Evolutionary conservation across 2,797 vertebrate species (phyloP), one percentile per base, ranked within the genome.

Genomic region (Clarias laeviceps): DNA sequence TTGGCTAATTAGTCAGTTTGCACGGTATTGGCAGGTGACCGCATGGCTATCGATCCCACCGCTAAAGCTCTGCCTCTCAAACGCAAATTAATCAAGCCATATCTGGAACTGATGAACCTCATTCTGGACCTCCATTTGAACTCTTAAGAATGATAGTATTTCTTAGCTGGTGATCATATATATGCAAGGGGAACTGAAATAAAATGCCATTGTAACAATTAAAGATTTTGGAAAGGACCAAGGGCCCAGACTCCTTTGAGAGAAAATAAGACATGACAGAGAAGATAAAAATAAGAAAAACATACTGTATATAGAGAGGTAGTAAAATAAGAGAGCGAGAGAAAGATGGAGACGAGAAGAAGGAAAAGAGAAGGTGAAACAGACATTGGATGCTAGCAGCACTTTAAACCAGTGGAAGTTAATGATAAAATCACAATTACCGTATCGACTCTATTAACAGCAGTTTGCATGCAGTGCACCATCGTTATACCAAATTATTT

Each of bases 1-100:
- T 87, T 87, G 93, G 92, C 92, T 94, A 94, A 94, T 94, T 94
- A 94, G 92, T 95, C 93, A 94, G 91, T 91, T 91, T 92, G 91
- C 88, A 88, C 86, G 84, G 89, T 92, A 94, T 94, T 94, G 94
- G 92, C 93, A 95, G 93, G 91, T 94, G 92, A 93, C 90, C 90
- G 88, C 94, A 92, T 91, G 88, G 89, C 74, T 93, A 95, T 95
- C 86, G 94, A 95, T 95, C 91, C 89, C 82, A 89, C 90, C 78
- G 90, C 90, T 93, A 90, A 90, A 89, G 90, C 90, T 92, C 89
- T 90, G 88, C 89, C 88, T 91, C 88, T 91, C 88, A 92, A 93
- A 91, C 91, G 91, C 90, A 92, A 93, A 94, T 94, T 90, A 94
- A 94, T 93, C 93, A 93, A 88, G 89, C 91, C 87, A 92, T 90